Conservation (phyloP, 2,888 invertebrate species). For the Kuschelorhynchus macadamiae region DNA sequence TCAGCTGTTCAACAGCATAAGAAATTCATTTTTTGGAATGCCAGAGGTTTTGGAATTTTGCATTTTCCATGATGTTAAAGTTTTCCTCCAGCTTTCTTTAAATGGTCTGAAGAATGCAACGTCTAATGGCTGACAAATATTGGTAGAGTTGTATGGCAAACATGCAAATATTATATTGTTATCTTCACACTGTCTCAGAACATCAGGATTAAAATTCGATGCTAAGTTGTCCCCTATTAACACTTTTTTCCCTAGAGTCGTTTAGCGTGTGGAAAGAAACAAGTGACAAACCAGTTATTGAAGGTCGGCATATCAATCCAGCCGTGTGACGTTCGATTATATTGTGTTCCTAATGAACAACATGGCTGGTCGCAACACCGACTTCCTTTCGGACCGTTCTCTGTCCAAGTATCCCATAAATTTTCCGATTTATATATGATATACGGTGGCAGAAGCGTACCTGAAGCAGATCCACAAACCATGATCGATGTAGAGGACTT, state of each 20-base stretch:
- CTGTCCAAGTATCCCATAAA: constrained; percentile 25
- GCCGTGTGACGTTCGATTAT: constrained; percentile 11
- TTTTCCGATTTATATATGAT: constrained; percentile 33
- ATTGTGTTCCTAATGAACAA: constrained; percentile 8
- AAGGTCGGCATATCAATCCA: constrained; percentile 7
- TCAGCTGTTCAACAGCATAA: too few species aligned
- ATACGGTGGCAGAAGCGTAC: too few species aligned
- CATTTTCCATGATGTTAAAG: not conserved
- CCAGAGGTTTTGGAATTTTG: too few species aligned
- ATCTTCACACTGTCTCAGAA: too few species aligned
- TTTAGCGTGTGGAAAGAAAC: constrained; percentile 19
- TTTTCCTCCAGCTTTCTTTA: not conserved
- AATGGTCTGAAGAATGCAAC: not conserved
- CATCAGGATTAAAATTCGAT: too few species aligned
- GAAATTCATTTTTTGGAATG: too few species aligned
- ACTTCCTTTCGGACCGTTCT: constrained; percentile 12
- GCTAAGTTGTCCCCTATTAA: too few species aligned
- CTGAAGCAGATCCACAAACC: too few species aligned
- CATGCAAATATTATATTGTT: too few species aligned
- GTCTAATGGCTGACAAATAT: not conserved
- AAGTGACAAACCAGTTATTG: constrained; percentile 17
- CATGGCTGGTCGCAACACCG: constrained; percentile 13
- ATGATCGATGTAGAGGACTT: too few species aligned
- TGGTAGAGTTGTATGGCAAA: constrained; percentile 16
- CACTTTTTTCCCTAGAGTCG: too few species aligned